Evolutionary conservation across 2,113 vertebrate species (phyloP).

Genomic region (Rhipidura dahli): DNA sequence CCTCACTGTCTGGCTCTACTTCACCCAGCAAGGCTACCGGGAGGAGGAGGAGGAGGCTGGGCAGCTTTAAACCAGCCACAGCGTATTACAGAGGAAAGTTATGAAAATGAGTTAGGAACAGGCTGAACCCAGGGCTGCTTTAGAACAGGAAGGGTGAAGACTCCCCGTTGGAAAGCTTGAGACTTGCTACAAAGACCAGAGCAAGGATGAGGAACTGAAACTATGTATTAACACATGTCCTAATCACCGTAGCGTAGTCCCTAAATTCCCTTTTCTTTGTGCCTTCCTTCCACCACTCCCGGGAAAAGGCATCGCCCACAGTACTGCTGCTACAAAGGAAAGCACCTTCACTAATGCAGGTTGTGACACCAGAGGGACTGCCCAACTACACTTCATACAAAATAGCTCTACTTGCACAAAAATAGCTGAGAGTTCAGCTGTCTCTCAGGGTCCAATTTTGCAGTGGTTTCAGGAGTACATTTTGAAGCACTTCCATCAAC

Average conservation of each 20-base stretch:
- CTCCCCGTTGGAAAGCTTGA: not conserved
- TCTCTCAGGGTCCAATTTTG: not conserved
- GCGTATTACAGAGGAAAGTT: not conserved
- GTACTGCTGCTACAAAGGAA: not conserved
- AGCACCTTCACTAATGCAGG: not conserved
- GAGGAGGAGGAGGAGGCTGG: not conserved
- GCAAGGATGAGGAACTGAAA: not conserved
- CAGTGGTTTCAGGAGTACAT: not conserved
- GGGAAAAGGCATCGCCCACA: no score
- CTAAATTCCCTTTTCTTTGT: not conserved
- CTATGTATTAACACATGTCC: not conserved
- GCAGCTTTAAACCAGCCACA: not conserved
- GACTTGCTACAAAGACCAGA: not conserved
- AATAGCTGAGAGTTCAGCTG: not conserved
- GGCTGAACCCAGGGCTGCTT: not conserved
- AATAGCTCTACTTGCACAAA: not conserved
- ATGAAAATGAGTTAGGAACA: constrained; percentile 12
- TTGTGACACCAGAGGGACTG: not conserved
- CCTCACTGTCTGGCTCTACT: not conserved
- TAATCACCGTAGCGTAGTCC: not conserved
- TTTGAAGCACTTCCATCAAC: not conserved
- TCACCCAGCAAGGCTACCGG: not conserved
- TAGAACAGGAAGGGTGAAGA: not conserved
- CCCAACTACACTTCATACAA: not conserved
- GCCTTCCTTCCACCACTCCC: not conserved